Evolutionary conservation across 2,113 vertebrate species (phyloP).

Genomic region (Forbesichthys agassizii): DNA sequence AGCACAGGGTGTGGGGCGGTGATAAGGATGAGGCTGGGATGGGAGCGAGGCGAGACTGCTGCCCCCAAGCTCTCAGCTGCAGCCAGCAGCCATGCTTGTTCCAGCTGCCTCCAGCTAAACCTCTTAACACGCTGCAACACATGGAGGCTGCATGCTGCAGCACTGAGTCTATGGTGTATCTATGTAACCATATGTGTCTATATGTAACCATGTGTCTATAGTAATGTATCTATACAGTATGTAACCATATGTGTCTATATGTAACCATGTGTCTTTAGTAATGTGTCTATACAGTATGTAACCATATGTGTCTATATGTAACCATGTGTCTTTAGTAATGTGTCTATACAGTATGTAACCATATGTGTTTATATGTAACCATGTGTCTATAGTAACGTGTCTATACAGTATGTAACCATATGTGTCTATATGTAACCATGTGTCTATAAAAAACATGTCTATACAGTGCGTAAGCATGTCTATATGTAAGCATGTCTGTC

Average conservation of each 20-base stretch:
- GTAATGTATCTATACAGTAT: too few species aligned
- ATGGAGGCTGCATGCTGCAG: constrained; percentile 58
- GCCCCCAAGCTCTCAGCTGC: constrained; percentile 55
- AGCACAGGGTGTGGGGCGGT: constrained; percentile 73
- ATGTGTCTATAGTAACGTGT: too few species aligned
- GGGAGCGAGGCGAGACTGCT: constrained; percentile 50
- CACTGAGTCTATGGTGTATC: too few species aligned
- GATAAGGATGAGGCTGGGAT: constrained; percentile 76
- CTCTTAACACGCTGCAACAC: constrained; percentile 77
- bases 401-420: background rate
- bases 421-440: constrained; percentile 18
- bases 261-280: constrained; percentile 23
- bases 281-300: constrained; percentile 8
- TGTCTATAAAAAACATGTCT: constrained; percentile 32
- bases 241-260: constrained; percentile 10
- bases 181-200: too few species aligned
- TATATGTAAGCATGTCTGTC: too few species aligned
- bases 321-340: constrained; percentile 27
- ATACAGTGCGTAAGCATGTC: constrained; percentile 9
- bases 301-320: too few species aligned
- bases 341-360: background rate
- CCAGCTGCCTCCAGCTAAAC: constrained; percentile 67
- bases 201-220: too few species aligned
- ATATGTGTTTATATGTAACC: background rate
- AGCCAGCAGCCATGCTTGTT: constrained; percentile 65